Percentiles rank a stretch among this genome's conserved stretches.
Evolutionary conservation across 2,113 vertebrate species (phyloP).

Genomic region (Cricetomys ansorgei): DNA sequence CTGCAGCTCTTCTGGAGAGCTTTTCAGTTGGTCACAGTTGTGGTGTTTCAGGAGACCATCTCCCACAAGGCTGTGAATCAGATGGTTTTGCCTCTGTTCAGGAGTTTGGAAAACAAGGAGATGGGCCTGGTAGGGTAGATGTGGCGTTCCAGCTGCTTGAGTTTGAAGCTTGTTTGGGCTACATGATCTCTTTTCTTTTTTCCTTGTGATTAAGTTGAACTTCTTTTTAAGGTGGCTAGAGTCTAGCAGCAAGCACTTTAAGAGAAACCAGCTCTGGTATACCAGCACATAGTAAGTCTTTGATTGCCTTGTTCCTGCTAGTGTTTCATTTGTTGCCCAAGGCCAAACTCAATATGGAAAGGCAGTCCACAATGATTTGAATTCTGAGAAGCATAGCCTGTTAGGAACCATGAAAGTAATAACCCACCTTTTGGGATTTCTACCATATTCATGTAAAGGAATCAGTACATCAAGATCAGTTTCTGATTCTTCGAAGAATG

Average conservation of each 20-base stretch:
- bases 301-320: not conserved
- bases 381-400: not conserved
- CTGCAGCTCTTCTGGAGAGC: not conserved
- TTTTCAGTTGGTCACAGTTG: not conserved
- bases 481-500: slow-evolving; percentile 6
- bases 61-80: not conserved
- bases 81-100: not conserved
- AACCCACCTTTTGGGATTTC: not conserved
- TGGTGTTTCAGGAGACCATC: not conserved
- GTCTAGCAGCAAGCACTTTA: not conserved
- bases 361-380: not conserved
- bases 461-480: not conserved
- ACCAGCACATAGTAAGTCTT: not conserved
- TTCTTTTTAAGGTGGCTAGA: not conserved
- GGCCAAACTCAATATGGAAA: not conserved
- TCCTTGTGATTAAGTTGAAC: not conserved
- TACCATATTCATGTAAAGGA: not conserved
- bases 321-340: not conserved
- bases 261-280: not conserved
- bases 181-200: not conserved
- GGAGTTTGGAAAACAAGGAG: not conserved
- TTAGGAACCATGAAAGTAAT: not conserved
- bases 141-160: not conserved
- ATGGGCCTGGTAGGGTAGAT: not conserved
- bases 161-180: not conserved